Base-by-base conservation (phyloP, 2,888 invertebrate species). In the Stenurella melanura region DNA sequence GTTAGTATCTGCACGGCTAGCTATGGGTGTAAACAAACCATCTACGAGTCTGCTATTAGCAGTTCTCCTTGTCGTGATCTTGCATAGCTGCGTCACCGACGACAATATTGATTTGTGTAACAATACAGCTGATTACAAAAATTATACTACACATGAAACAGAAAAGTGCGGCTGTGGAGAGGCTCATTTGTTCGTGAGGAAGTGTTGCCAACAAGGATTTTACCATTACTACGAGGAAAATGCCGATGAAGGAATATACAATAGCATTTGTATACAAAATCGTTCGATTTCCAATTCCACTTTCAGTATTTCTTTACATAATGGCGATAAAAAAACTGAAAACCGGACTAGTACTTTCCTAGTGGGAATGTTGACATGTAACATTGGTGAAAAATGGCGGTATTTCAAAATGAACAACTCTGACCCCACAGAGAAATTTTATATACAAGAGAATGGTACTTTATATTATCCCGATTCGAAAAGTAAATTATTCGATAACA, bases 401-500 rank as follows among this genome's bases (percentile, higher is more conserved):
- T 81, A 78, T 68, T 78, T 78, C 64, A 78, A 79, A 74, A 71
- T 80, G 56, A 71, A 82, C 54, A 75, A 77, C 0, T 61, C 50
- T 9, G 64, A 80, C 64, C 75, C 78, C 0, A 63, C 66, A 15
- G 83, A 85, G 54, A 77, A 68, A 30, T 85, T 79, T 80, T 85
- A 79, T 64, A 50, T 85, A 15, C 86, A 86, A 77, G 80, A 78
- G 69, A 81, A 83, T 68, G 86, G 86, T 12, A 54, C 57, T 7
- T 64, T 86, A 10, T 84, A 81, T 76, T 77, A 81, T 57, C 83
- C 83, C 0, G 17, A 38, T 18, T 77, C 7, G 73, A 60, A 1
- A 1, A 72, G 60, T 18, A 78, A 63, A 42, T 77, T 80, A 19
- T 83, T 79, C 67, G 19, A 56, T 21, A 82, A 80, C 56, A 77